Evolutionary conservation across 2,113 vertebrate genomes (phyloP), one percentile per base, ranked within the genome.

Genomic region (Candoia aspera): DNA sequence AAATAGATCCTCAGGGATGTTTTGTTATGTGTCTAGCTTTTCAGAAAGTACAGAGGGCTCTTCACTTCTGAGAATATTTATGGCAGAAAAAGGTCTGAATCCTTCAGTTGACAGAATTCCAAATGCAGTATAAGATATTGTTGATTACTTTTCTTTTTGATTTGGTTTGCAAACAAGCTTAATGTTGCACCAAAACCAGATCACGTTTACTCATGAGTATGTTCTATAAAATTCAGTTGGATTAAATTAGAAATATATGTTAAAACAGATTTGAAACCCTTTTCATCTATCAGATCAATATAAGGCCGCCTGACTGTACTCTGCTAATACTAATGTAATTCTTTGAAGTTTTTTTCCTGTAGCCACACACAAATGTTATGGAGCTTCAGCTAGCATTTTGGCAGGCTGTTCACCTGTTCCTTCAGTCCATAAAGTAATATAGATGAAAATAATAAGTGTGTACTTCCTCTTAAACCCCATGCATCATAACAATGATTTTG

Each of bases 121-220:
- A 79, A 91, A 95, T 60, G 37, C 94, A 54, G 53, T 58, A 87
- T 64, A 92, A n/a, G 90, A 89, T 92, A 62, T 86, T 68, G 42
- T 87, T 95, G 92, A 95, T 90, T 83, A n/a, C 92, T 93, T 94
- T 97, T 57, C 59, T 86, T 62, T 59, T 93, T 91, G 86, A 93
- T 87, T 94, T n/a, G 85, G 29, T 92, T 55, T 57, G n/a, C n/a
- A 86, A 15, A 55, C 59, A 91, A 55, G 49, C 3, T 42, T 73
- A 91, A 87, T 17, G 19, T 73, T 49, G 49, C 21, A 55, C n/a
- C 84, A 87, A 55, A 83, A 88, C 42, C 33, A 57, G 23, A 55
- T 73, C 42, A 58, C 90, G 79, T 87, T 87, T 87, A 73, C 90
- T 87, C 62, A n/a, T n/a, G 21, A 87, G 53, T 87, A 73, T 29